phyloP scores from a whole-genome alignment of 2,797 vertebrate species.

The Sebastiscus albofasciatus region DNA sequence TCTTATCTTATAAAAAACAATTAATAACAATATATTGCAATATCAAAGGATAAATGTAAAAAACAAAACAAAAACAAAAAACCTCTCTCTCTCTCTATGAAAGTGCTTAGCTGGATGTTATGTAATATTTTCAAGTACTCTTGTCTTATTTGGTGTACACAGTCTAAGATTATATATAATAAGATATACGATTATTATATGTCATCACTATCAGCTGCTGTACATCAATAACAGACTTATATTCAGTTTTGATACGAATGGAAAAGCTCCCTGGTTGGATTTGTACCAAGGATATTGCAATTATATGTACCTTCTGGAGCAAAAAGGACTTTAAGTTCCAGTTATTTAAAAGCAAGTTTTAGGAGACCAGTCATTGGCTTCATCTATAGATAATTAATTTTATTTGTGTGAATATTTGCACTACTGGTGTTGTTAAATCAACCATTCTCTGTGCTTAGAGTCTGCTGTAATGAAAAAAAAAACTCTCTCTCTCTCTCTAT shows the following conservation, averaged over 20 bases:
- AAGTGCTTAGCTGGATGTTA: slow-evolving; percentile 31
- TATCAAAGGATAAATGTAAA: too few relatives aligned
- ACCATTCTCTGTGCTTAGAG: neutral
- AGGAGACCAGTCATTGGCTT: slow-evolving; percentile 1
- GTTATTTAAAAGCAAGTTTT: slow-evolving; percentile 37
- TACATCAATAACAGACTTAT: neutral
- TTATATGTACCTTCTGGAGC: neutral
- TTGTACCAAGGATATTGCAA: neutral
- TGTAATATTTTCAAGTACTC: slow-evolving; percentile 58
- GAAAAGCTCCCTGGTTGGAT: neutral
- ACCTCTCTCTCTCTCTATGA: neutral
- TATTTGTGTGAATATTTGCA: neutral
- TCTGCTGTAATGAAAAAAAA: slow-evolving; percentile 18
- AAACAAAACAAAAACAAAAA: too few relatives aligned
- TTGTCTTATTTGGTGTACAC: slow-evolving; percentile 62
- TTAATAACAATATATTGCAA: too few relatives aligned
- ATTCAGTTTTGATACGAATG: neutral
- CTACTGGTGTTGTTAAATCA: slow-evolving; percentile 23
- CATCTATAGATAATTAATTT: neutral
- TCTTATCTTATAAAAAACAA: too few relatives aligned
- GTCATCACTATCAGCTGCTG: neutral
- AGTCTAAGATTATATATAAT: neutral
- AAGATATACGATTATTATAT: neutral
- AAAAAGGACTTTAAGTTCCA: neutral
- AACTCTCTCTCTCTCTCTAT: neutral